phyloP scores from a whole-genome alignment of 2,888 invertebrate species.

The Troides oblongomaculatus region DNA sequence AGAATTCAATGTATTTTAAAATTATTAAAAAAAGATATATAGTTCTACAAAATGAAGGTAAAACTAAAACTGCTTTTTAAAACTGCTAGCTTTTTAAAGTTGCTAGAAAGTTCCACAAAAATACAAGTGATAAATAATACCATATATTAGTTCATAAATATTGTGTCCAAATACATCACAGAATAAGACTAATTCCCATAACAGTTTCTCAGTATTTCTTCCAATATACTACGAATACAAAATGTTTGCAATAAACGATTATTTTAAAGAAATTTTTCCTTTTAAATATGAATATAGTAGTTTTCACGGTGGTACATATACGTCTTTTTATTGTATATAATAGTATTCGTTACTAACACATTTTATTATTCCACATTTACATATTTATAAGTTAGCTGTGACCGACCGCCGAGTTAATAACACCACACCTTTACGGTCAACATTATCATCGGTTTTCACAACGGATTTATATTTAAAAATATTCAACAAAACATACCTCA shows the following conservation, averaged over 20 bases:
- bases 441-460: slow-evolving; percentile 2
- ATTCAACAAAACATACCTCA: neutral
- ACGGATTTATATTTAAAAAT: neutral
- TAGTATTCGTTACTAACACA: neutral
- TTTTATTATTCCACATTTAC: slow-evolving; percentile 20
- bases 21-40: too few species aligned
- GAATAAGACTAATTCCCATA: too few species aligned
- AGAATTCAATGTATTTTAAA: too few species aligned
- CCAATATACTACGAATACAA: too few species aligned
- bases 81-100: too few species aligned
- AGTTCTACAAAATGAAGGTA: too few species aligned
- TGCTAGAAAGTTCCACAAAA: too few species aligned
- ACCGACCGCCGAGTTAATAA: slow-evolving; percentile 18
- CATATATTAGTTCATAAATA: too few species aligned
- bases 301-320: neutral
- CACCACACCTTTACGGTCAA: slow-evolving; percentile 6
- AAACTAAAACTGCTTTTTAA: too few species aligned
- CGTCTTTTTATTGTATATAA: neutral
- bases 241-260: neutral
- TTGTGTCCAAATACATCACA: too few species aligned
- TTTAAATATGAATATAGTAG: neutral
- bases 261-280: neutral
- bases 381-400: slow-evolving; percentile 21
- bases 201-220: too few species aligned
- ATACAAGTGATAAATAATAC: too few species aligned